Evolutionary conservation across 2,113 vertebrate genomes (phyloP).

Genomic region (Hucho hucho): DNA sequence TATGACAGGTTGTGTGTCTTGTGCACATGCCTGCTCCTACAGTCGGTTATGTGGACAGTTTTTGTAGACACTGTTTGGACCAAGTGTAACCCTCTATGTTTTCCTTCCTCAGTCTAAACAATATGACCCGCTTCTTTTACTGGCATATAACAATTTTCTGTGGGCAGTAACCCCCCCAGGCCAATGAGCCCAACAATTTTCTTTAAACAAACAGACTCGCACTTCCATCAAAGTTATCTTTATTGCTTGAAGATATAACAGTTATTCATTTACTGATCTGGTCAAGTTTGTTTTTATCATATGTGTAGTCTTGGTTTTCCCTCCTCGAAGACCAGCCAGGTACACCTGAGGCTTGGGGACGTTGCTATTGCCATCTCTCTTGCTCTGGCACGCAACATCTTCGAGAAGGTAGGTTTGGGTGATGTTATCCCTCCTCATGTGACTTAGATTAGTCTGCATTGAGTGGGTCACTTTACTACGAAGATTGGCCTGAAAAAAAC

Average conservation of each 20-base stretch:
- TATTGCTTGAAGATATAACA: background rate
- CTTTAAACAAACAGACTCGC: too few species aligned
- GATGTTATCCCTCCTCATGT: slow-evolving; percentile 83
- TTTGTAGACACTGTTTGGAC: too few species aligned
- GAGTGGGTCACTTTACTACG: slow-evolving; percentile 79
- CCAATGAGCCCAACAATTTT: too few species aligned
- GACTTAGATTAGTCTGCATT: slow-evolving; percentile 85
- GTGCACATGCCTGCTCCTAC: too few species aligned
- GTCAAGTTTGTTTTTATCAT: slow-evolving; percentile 80
- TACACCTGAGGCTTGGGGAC: slow-evolving; percentile 82
- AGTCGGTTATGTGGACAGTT: too few species aligned
- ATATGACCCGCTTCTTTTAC: too few species aligned
- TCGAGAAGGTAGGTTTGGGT: slow-evolving; percentile 82
- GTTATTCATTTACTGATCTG: slow-evolving; percentile 77
- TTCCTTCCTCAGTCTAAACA: too few species aligned
- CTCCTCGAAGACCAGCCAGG: slow-evolving; percentile 82
- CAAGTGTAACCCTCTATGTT: too few species aligned
- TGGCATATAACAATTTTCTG: too few species aligned
- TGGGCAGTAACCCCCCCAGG: too few species aligned
- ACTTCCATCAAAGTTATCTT: background rate
- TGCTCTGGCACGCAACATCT: slow-evolving; percentile 72
- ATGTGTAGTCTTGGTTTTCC: slow-evolving; percentile 37
- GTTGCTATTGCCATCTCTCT: slow-evolving; percentile 65
- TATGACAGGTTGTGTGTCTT: too few species aligned
- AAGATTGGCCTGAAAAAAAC: slow-evolving; percentile 80